Base-by-base conservation (phyloP, 2,888 invertebrate genomes). In the Caenorhabditis virilis region DNA sequence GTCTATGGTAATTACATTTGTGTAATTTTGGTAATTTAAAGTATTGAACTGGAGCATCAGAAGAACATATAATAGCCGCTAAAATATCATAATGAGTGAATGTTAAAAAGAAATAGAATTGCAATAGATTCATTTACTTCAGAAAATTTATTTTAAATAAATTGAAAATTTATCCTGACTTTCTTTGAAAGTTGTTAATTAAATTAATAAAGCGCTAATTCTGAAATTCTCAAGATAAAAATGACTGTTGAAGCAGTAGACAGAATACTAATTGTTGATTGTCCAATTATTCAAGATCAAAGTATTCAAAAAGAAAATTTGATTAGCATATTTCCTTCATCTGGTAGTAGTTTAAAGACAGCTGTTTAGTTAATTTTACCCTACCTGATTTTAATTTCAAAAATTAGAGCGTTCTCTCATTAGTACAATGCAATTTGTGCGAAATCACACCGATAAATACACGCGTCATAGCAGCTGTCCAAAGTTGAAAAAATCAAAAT, bases 91-190 rank as follows among this genome's bases (percentile, higher is more conserved):
- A 47, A 47, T 47, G 20, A 47, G 33, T 47, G 16, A 61, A 60
- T 61, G 26, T 60, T 15, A 60, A 60, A 41, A 60, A 61, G 41
- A 61, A 60, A 33, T 51, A 45, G 57, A 51, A 60, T 45, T 59
- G 55, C 46, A 58, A 47, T 57, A 59, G 55, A 59, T 47, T 50
- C 50, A 50, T 50, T 50, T 49, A 55, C 16, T 49, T 56, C 35
- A 46, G 47, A 39, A 56, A 56, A 56, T 35, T 27, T 56, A 49
- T 47, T 50, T 50, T 50, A 50, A 50, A 50, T 50, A 50, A 50
- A 50, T 50, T 50, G 42, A 50, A 50, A 50, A 50, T 39, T 50
- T 39, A 50, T 50, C 39, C 50, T 48, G 48, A 48, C 48, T 48
- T 48, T 48, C 48, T 36, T 48, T 26, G 48, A 36, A 50, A 50